Evolutionary conservation across 2,888 invertebrate species (phyloP), one percentile per base, ranked within the genome.

Genomic region (Acrobasis repandana): DNA sequence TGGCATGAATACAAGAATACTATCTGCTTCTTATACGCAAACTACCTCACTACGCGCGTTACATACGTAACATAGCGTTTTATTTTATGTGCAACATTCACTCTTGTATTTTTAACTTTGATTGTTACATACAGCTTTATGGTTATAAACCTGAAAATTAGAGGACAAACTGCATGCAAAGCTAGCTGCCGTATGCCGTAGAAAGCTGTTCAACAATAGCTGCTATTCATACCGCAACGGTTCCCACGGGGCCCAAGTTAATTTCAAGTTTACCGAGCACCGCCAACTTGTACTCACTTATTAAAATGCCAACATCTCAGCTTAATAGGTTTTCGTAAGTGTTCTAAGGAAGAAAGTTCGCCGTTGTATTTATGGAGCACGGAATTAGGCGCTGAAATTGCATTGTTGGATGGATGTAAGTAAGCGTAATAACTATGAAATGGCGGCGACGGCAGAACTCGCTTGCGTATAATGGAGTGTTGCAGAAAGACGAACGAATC

Each of bases 191-290:
- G 28, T 28, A 28, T 28, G 28, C 28, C 28, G 28, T 28, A 28
- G 28, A 46, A 15, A 46, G 28, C 28, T 28, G 28, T 28, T 15
- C 36, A 61, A 66, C 65, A 67, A 66, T 65, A 48, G 63, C 64
- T 36, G 38, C 54, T 54, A 54, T 54, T 54, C 54, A 54, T 38
- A 18, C 38, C 38, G 49, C 59, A 54, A 63, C 60, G 43, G 49
- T 52, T 65, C 67, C 88, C 88, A 67, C 65, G 89, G 85, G 90
- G 66, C 65, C 76, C 74, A 83, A 89, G 86, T 89, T 90, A 90
- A 90, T 91, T 89, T 85, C 83, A 90, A 91, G 87, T 90, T 90
- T 80, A 80, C 78, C 76, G 71, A 84, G 80, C 70, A 68, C 72
- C 69, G 74, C n/a, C 81, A 74, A 71, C 79, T 79, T 75, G 73